Percentiles rank a stretch among this genome's conserved stretches.
Conservation (phyloP, 2,113 vertebrate species). For the Hepsetus odoe region DNA sequence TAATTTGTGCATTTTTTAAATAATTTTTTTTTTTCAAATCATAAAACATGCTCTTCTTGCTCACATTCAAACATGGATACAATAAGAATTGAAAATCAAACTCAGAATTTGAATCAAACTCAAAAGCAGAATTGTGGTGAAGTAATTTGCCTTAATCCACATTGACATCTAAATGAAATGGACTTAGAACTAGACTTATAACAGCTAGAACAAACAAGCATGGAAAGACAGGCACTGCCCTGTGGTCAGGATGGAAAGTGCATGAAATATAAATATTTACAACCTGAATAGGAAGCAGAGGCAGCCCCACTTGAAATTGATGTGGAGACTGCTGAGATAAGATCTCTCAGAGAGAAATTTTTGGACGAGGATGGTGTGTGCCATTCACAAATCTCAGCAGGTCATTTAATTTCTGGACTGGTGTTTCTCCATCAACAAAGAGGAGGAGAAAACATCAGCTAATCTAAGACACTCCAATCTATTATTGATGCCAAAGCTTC, state of each 20-base stretch:
- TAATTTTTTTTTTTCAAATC: too few species aligned
- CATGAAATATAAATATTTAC: not conserved
- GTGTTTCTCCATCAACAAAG: not conserved
- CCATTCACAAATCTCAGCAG: not conserved
- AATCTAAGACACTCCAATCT: not conserved
- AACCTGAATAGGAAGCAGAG: not conserved
- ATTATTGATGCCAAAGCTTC: not conserved
- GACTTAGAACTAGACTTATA: not conserved
- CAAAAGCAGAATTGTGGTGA: too few species aligned
- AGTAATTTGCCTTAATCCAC: too few species aligned
- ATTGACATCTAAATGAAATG: not conserved
- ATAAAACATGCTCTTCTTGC: too few species aligned
- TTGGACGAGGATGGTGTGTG: not conserved
- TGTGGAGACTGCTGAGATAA: not conserved
- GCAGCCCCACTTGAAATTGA: not conserved
- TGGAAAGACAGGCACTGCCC: not conserved
- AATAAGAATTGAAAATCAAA: too few species aligned
- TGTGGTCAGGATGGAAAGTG: not conserved
- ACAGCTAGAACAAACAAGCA: constrained; percentile 15
- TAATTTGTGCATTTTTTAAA: too few species aligned
- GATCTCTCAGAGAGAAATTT: not conserved
- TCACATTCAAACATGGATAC: too few species aligned
- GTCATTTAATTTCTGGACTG: constrained; percentile 10
- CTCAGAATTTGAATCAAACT: too few species aligned
- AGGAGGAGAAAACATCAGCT: not conserved